These are phyloP conservation scores for Delichon dasypus DNA, from an alignment of 2,797 vertebrate species.

Conservation along the genomic window DNA sequence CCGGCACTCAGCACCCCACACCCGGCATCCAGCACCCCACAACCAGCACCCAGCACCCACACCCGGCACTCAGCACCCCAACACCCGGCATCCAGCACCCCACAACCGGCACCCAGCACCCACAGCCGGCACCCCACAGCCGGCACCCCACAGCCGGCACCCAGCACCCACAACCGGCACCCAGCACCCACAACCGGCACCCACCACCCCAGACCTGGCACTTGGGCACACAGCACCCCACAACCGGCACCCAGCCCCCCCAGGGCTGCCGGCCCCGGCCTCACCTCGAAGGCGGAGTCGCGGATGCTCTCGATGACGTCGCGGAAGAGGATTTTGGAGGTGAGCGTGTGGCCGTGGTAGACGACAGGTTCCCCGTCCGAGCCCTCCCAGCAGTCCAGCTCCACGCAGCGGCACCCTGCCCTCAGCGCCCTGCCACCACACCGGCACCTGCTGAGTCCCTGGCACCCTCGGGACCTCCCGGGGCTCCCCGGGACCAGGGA, in stretches of 20 bases:
- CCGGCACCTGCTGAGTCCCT: fast-evolving
- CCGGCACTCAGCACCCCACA: no score
- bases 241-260: not conserved
- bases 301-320: slow-evolving; percentile 91
- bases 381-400: slow-evolving; percentile 98
- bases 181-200: no score
- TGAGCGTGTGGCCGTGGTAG: slow-evolving; percentile 93
- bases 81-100: no score
- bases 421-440: slow-evolving; percentile 81
- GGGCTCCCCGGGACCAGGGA: fast-evolving
- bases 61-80: no score
- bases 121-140: no score
- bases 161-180: no score
- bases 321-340: slow-evolving; percentile 94
- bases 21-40: no score
- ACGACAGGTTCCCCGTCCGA: slow-evolving; percentile 89
- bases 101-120: no score
- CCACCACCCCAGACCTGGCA: fast-evolving
- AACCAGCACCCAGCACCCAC: no score
- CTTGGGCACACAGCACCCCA: fast-evolving
- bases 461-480: fast-evolving
- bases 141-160: no score
- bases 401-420: slow-evolving; percentile 95
- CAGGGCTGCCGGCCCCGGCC: fast-evolving
- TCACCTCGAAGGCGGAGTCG: slow-evolving; percentile 90